phyloP scores from a whole-genome alignment of 2,888 invertebrate species.

The Dicyrtoma fusca region DNA sequence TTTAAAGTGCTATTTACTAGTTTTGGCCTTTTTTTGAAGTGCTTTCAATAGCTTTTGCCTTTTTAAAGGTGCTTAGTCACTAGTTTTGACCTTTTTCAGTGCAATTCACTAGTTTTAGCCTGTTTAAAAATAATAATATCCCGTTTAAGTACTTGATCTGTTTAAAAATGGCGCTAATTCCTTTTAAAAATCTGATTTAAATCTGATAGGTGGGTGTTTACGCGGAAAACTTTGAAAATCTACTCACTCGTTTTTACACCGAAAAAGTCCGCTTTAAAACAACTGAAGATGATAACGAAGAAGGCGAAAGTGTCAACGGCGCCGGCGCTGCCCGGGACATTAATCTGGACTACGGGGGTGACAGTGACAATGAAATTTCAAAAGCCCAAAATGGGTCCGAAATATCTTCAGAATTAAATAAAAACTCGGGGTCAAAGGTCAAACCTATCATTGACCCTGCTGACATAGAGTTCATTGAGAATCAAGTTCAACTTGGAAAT shows the following conservation, averaged over 20 bases:
- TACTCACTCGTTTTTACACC: conserved; percentile 19
- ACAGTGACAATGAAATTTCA: background rate
- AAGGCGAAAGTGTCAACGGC: too few species aligned
- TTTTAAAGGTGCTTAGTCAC: too few species aligned
- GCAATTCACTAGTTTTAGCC: too few species aligned
- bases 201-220: conserved; percentile 29
- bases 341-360: background rate
- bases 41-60: too few species aligned
- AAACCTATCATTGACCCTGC: background rate
- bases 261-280: conserved; percentile 2
- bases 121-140: too few species aligned
- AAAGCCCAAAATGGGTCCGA: background rate
- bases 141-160: too few species aligned
- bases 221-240: conserved; percentile 26
- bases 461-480: background rate
- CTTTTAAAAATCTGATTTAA: too few species aligned
- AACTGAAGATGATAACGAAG: background rate
- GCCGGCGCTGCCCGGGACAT: background rate
- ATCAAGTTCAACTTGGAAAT: conserved; percentile 12
- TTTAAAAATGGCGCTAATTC: too few species aligned
- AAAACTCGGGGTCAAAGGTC: background rate
- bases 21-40: too few species aligned
- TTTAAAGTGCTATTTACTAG: too few species aligned
- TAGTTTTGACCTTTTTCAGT: too few species aligned
- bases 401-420: too few species aligned